Base-by-base conservation (phyloP, 2,113 vertebrate genomes). In the Entelurus aequoreus region DNA sequence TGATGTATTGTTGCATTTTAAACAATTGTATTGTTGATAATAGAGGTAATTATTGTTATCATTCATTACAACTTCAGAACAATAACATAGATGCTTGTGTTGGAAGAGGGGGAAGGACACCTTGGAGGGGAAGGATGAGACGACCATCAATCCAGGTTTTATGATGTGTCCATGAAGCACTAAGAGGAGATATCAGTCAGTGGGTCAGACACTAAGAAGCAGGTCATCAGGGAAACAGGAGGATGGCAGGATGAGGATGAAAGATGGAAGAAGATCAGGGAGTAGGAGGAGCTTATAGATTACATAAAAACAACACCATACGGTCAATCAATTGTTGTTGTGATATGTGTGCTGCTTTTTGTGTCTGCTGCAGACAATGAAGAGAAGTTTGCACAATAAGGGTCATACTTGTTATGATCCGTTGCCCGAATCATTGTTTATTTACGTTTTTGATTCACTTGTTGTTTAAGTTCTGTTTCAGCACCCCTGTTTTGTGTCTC, bases 141-240 rank as follows among this genome's bases (percentile, higher is more conserved):
- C 60, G 58, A 73, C 66, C 56, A 48, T 84, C 74, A 80, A 72
- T 72, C 68, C 21, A 48, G n/a, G 75, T 47, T 82, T 80, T 77
- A 79, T 69, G 71, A 51, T 49, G 53, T 51, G 66, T 66, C 75
- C 53, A 48, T 61, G 59, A 66, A 68, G 64, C 69, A 69, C 47
- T 77, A 66, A 66, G 76, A 62, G 60, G 48, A 1, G 19, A 62
- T 63, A 62, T 69, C 68, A 78, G 71, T 59, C 63, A 74, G 69
- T 60, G 59, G 71, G 76, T 58, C 71, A 72, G 54, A 9, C 58
- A 42, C 44, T 63, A 54, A 21, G 56, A 60, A 50, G 50, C n/a
- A 37, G 66, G 54, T 58, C 60, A 75, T 60, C 19, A 51, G 58
- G 44, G 61, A 69, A 51, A 28, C 28, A 64, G 52, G 51, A 16